Evolutionary conservation across 2,797 vertebrate species (phyloP), one percentile per base, ranked within the genome.

Genomic region (Danio jaintianensis): DNA sequence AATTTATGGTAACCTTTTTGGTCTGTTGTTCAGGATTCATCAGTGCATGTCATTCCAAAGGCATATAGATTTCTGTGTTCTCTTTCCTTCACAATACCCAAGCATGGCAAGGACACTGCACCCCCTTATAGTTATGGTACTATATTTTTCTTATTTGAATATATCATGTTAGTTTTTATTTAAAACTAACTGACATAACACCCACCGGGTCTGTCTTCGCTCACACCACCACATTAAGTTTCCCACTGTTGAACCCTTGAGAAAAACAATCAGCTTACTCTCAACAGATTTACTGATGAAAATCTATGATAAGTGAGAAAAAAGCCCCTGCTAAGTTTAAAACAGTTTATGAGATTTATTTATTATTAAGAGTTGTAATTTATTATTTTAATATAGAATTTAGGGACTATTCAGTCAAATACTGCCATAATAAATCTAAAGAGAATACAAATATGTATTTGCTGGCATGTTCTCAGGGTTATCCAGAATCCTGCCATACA

Each of bases 321-420:
- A 50, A 53, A 22, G 6, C 1, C 6, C 6, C 47, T 69, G 67
- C 9, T 29, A 69, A 69, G 47, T 38, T 69, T 52, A 18, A 69
- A 69, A 52, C 67, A 52, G 52, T 69, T 69, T 52, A 69, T 3
- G 9, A 52, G 22, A 38, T 68, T 9, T n/a, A n/a, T n/a, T n/a
- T n/a, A n/a, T n/a, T n/a, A n/a, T n/a, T n/a, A 68, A 69, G 29
- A 52, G 52, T 38, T 52, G n/a, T n/a, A n/a, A 69, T 69, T 52
- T 69, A 38, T 52, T 38, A 38, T 74, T 75, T 66, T 75, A 11
- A 45, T 58, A 55, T 43, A 18, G 67, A 18, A 53, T 70, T 38
- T 38, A 53, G 48, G 67, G 67, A 40, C 43, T 66, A 53, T 40
- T 74, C 36, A 66, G 20, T 36, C 40, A 50, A 40, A 71, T 29